Base-by-base conservation (phyloP, 2,888 invertebrate genomes). In the Hypercompe scribonia region DNA sequence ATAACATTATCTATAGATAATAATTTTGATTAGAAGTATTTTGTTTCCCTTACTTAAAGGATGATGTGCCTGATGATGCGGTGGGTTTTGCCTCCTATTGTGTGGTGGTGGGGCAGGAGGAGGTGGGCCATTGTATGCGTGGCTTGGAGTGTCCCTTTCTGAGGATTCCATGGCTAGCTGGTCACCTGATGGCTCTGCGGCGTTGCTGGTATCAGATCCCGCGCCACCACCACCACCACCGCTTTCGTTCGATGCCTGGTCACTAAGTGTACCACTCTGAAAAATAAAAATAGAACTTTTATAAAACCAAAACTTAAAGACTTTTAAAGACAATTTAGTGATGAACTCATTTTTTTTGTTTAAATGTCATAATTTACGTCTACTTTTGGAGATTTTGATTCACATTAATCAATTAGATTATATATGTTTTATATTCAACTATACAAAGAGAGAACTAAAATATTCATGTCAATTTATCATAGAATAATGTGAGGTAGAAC, bases 111-210 rank as follows among this genome's bases (percentile, higher is more conserved):
- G 97, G 2, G 96, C 96, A 0, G 95, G 96, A 0, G 96, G 96
- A 3, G 96, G 96, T 76, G 90, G 96, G 82, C 90, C 96, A 81
- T 92, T 96, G 90, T 96, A 94, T 86, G 93, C 94, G 88, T 93
- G 96, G 88, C 92, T 96, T 2, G 93, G 94, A 0, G 93, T 90
- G 83, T 97, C 97, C 82, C 97, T 96, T 78, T 97, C 97, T 28
- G 96, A 94, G 15, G 97, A 96, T 88, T 98, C 98, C 89, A 97
- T 95, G 3, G 98, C 97, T 76, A 98, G 94, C 89, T 98, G 97
- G 87, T 98, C 98, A 3, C 91, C 87, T 34, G 96, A 96, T 0
- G 96, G 95, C 75, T 97, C 97, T 0, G 87, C 94, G 0, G 91
- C 93, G 69, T 81, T 93, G 79, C 95, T 96, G 76, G 97, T 96